Conservation (phyloP, 2,797 vertebrate species). For the Parotocinclus haroldoi region DNA sequence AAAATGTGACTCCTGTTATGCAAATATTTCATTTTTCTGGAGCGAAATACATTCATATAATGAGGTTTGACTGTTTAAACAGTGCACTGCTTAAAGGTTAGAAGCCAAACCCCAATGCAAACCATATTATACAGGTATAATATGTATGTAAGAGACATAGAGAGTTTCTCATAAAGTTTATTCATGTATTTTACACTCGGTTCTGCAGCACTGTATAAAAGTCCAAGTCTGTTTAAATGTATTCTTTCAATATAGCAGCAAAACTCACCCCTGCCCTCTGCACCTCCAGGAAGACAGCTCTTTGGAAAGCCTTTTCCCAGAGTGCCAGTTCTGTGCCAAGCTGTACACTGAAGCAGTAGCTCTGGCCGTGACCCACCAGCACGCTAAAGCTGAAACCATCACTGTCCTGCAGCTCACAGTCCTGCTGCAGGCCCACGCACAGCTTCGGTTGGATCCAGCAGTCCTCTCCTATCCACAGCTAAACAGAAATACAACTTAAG, state of each 20-base stretch:
- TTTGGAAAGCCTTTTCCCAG: slow-evolving; percentile 93
- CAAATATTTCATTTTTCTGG: too few relatives aligned
- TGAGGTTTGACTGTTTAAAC: too few relatives aligned
- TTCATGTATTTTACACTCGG: too few relatives aligned
- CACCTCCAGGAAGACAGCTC: slow-evolving; percentile 87
- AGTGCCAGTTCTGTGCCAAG: slow-evolving; percentile 80
- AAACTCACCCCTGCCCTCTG: slow-evolving; percentile 83
- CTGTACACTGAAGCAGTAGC: slow-evolving; percentile 85
- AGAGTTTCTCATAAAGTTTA: too few relatives aligned
- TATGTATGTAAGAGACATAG: too few relatives aligned
- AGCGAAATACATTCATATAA: too few relatives aligned
- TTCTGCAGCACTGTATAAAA: too few relatives aligned
- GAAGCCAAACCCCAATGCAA: too few relatives aligned
- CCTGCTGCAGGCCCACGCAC: slow-evolving; percentile 81
- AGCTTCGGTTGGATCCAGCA: slow-evolving; percentile 87
- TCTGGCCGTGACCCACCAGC: slow-evolving; percentile 81
- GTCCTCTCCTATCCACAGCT: slow-evolving; percentile 88
- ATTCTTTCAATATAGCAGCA: neutral
- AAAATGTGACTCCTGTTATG: too few relatives aligned
- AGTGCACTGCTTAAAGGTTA: too few relatives aligned
- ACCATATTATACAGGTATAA: too few relatives aligned
- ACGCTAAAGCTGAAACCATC: slow-evolving; percentile 86
- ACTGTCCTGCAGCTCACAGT: slow-evolving; percentile 77
- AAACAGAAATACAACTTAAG: slow-evolving; percentile 29
- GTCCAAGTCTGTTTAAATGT: neutral